Evolutionary conservation across 2,113 vertebrate genomes (phyloP), one percentile per base, ranked within the genome.

Genomic region (Podiceps cristatus): DNA sequence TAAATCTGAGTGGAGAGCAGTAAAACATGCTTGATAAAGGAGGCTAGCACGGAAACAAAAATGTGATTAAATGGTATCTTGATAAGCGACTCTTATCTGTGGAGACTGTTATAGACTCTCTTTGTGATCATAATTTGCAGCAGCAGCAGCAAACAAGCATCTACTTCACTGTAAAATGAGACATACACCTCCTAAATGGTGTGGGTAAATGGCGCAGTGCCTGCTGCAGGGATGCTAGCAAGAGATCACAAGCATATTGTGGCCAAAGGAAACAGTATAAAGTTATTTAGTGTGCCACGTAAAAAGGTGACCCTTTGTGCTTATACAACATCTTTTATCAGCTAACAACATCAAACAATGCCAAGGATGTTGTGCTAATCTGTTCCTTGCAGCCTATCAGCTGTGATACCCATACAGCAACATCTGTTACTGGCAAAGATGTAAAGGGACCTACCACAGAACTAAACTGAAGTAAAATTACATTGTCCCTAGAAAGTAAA

Each of bases 241-340:
- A 72, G 58, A 59, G 17, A 37, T 53, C 33, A 18, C 20, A 44
- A 37, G 22, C 11, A 18, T 31, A 7, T 24, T 60, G 24, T 69
- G 77, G 35, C 59, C 75, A 53, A 45, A 66, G 35, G 37, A 77
- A 90, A 62, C 37, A 37, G 24, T 25, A 49, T 40, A 19, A 90
- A 69, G 42, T 35, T 64, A 47, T 89, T 84, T 25, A 72, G 22
- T 40, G n/a, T 69, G 47, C 10, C 55, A n/a, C 0, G 0, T 53
- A 18, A 82, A 85, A 90, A 92, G 45, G 55, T 88, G 81, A 83
- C 78, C 53, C 25, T 86, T 62, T 83, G 37, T 77, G 45, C 55
- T 74, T 69, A 58, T 28, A 40, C 11, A 73, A 73, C 62, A 66
- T 67, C 62, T 90, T 91, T 92, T 92, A 86, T 77, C 86, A 74